Base-by-base conservation (phyloP, 1,140 invertebrate species). In the Scaptomyza montana region DNA sequence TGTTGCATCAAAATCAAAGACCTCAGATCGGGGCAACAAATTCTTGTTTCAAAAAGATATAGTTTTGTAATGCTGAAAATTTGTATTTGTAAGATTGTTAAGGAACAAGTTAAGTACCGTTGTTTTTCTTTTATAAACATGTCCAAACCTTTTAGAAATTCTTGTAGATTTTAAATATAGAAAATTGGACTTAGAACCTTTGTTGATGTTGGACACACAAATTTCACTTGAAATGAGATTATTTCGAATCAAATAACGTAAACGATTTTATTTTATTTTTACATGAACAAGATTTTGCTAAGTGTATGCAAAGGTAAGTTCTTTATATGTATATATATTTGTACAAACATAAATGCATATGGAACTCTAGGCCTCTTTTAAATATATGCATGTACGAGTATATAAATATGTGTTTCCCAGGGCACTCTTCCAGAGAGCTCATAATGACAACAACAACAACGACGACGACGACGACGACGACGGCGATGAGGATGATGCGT, bases 361-460 rank as follows among this genome's bases (percentile, higher is more conserved):
- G 12, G 5, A 43, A n/a, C 39, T 41, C 39, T 43, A 6, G 10
- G 39, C 12, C 39, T 41, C 39, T 41, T 41, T 41, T 4, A 41
- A 41, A 41, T 16, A 16, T 16, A 16, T 16, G 16, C 16, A 16
- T 16, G 16, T 0, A 16, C 16, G 39, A 12, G 12, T 19, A 43
- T 56, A 43, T 56, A 41, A 10, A 46, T 61, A 46, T 80, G 59
- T 69, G 60, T 66, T 89, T 89, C 84, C 80, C 84, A 87, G 80
- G 80, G 77, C 74, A 74, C 75, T 82, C 77, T 62, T 70, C 57
- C 55, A 75, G 72, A n/a, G 39, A n/a, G 39, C 68, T 72, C 76
- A 74, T 80, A 84, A 90, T 87, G 74, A 86, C 77, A 62, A 79
- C 53, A 68, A 78, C 80, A 79, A 80, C 7, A 62, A 79, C 53